Evolutionary conservation across 2,797 vertebrate species (phyloP).

Genomic region (Enteromius unitaeniatus): DNA sequence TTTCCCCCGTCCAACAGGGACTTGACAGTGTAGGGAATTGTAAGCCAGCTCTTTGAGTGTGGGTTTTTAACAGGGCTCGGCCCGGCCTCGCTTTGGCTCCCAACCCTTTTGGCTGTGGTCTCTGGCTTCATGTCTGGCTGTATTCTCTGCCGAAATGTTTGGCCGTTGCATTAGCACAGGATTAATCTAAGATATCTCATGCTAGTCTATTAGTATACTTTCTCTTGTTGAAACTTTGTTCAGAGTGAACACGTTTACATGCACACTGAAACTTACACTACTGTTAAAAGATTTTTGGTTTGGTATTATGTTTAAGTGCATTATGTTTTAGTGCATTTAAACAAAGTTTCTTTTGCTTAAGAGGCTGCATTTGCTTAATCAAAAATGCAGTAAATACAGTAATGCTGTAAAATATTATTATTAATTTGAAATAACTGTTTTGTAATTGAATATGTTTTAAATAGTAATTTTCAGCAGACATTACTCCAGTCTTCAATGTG

Average conservation of each 20-base stretch:
- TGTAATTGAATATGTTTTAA: not conserved
- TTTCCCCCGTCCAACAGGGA: conserved; percentile 41
- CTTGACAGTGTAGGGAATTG: conserved; percentile 42
- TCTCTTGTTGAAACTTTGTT: conserved; percentile 32
- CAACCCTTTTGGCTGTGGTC: conserved; percentile 33
- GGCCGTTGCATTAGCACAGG: conserved; percentile 32
- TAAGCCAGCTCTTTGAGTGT: conserved; percentile 45
- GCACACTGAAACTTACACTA: not conserved
- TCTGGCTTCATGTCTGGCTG: conserved; percentile 35
- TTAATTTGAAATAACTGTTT: not conserved
- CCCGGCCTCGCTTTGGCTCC: conserved; percentile 36
- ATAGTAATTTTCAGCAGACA: not conserved
- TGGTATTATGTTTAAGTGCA: no score
- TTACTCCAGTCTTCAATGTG: not conserved
- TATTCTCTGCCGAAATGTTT: conserved; percentile 40
- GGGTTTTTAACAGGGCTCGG: conserved; percentile 37
- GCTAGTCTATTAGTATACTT: conserved; percentile 7
- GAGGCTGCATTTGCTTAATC: not conserved
- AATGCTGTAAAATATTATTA: not conserved
- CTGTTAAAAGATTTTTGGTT: not conserved
- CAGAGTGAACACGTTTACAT: not conserved
- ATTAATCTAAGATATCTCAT: conserved; percentile 25
- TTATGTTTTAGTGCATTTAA: not conserved
- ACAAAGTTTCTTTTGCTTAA: not conserved
- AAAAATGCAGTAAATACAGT: not conserved